phyloP scores from a whole-genome alignment of 2,113 vertebrate species.

The Calonectris borealis region DNA sequence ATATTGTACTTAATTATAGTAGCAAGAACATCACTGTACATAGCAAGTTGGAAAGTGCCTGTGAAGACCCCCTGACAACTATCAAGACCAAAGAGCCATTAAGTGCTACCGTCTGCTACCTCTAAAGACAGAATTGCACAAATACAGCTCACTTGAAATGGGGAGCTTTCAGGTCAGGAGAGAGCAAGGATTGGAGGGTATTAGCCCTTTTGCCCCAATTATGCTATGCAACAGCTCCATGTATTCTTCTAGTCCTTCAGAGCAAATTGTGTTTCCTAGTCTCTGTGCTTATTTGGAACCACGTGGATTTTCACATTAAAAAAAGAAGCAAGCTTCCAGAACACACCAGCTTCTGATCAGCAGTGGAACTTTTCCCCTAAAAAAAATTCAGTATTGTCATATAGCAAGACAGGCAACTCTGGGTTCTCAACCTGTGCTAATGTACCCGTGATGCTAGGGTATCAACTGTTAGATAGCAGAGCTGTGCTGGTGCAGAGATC shows the following conservation, averaged over 20 bases:
- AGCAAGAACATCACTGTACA: background rate
- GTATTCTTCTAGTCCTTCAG: background rate
- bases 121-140: background rate
- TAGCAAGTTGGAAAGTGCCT: background rate
- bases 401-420: background rate
- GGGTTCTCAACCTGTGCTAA: background rate
- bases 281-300: background rate
- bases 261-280: background rate
- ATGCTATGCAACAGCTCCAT: background rate
- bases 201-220: background rate
- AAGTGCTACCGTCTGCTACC: background rate
- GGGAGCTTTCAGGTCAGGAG: background rate
- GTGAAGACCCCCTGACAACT: background rate
- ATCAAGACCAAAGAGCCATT: background rate
- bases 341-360: background rate
- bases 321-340: background rate
- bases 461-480: background rate
- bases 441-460: background rate
- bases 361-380: background rate
- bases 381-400: rapidly evolving
- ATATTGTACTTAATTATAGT: background rate
- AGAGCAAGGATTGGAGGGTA: background rate
- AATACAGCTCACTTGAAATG: background rate
- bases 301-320: background rate
- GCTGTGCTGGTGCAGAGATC: background rate